phyloP scores from a whole-genome alignment of 2,888 invertebrate genomes.

The Pachycephus smyrnensis region DNA sequence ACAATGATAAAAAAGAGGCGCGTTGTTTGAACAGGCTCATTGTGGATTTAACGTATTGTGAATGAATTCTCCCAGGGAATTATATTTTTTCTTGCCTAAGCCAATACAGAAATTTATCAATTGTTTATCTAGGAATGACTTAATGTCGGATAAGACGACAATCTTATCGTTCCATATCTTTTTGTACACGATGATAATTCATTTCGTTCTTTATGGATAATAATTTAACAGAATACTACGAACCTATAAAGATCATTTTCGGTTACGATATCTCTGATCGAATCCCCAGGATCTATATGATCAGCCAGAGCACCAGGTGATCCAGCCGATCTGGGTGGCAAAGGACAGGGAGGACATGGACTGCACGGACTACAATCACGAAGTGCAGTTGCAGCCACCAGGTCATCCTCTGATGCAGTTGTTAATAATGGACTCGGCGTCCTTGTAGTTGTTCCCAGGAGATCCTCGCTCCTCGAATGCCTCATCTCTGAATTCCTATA shows the following conservation, averaged over 20 bases:
- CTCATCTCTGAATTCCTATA: conserved; percentile 60
- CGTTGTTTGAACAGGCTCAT: background rate
- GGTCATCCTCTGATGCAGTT: conserved; percentile 61
- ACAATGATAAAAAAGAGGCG: background rate
- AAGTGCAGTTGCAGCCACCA: conserved; percentile 56
- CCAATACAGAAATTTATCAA: background rate
- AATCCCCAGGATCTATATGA: conserved; percentile 74
- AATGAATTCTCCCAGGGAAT: background rate
- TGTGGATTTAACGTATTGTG: background rate
- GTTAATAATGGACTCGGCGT: conserved; percentile 51
- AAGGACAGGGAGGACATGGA: conserved; percentile 31
- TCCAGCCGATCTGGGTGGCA: conserved; percentile 48
- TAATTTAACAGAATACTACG: background rate
- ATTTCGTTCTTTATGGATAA: background rate
- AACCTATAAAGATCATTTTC: conserved; percentile 75
- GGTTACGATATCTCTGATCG: conserved; percentile 73
- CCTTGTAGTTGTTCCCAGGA: conserved; percentile 53
- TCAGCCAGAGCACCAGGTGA: conserved; percentile 59
- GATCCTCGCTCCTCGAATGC: conserved; percentile 62
- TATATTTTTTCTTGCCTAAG: background rate
- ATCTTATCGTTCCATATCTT: background rate
- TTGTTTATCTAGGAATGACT: background rate
- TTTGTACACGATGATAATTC: background rate
- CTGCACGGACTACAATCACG: conserved; percentile 38
- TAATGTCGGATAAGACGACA: background rate